phyloP scores from a whole-genome alignment of 2,113 vertebrate species.

The Procapra przewalskii region DNA sequence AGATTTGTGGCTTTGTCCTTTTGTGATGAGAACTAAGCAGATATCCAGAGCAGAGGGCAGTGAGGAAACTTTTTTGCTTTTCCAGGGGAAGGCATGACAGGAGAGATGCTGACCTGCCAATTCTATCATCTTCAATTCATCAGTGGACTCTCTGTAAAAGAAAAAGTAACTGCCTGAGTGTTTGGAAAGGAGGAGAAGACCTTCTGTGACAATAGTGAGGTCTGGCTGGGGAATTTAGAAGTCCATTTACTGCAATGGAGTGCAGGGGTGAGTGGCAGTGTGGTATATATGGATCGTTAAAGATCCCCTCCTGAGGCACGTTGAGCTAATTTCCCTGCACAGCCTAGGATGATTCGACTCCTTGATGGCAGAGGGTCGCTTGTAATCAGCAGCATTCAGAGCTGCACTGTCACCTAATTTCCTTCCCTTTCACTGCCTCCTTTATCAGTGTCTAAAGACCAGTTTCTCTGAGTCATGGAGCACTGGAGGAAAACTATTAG shows the following conservation, averaged over 20 bases:
- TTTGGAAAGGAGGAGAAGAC: not conserved
- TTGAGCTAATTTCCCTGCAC: not conserved
- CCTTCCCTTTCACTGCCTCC: not conserved
- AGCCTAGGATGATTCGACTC: not conserved
- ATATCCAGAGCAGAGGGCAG: not conserved
- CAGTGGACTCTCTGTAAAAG: not conserved
- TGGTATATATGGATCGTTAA: not conserved
- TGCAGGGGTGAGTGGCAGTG: not conserved
- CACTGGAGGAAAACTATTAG: not conserved
- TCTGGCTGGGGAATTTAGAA: not conserved
- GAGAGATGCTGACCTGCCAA: slow-evolving; percentile 19
- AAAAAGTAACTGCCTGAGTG: not conserved
- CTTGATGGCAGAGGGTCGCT: not conserved
- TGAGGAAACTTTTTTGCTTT: not conserved
- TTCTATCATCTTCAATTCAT: not conserved
- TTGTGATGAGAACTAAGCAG: not conserved
- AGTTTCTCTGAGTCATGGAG: not conserved
- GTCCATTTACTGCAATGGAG: not conserved
- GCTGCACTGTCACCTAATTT: not conserved
- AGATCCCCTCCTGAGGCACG: not conserved
- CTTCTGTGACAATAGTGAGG: not conserved
- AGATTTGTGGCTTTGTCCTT: not conserved
- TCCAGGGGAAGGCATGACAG: not conserved
- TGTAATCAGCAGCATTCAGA: slow-evolving; percentile 21
- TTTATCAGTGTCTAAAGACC: not conserved